These are phyloP conservation scores for Thalassoma bifasciatum DNA, from an alignment of 2,113 vertebrate species.

Conservation along the genomic window DNA sequence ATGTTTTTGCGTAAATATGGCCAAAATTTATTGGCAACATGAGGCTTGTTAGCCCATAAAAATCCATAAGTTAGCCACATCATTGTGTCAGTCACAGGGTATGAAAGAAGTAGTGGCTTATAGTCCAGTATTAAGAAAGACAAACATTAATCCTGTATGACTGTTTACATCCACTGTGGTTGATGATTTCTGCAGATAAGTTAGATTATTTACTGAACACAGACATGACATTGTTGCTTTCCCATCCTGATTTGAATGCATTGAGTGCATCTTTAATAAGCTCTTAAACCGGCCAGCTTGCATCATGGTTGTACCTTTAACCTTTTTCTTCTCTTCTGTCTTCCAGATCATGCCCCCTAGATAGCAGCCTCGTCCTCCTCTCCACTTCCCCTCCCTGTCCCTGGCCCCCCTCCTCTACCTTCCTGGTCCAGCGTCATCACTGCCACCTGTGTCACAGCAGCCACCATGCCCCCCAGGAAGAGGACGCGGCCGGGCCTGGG, in stretches of 20 bases:
- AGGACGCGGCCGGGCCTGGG: slow-evolving; percentile 93
- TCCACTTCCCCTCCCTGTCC: slow-evolving; percentile 67
- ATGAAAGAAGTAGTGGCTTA: too few species aligned
- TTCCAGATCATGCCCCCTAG: slow-evolving; percentile 90
- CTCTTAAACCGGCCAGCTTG: background rate
- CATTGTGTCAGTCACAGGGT: too few species aligned
- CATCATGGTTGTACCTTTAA: background rate
- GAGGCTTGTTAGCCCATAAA: too few species aligned
- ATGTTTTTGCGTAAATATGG: too few species aligned
- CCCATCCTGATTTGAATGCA: too few species aligned
- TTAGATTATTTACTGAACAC: slow-evolving; percentile 11
- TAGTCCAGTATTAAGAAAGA: too few species aligned
- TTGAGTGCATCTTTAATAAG: too few species aligned
- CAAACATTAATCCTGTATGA: too few species aligned
- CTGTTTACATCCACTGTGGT: background rate
- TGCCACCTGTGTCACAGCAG: slow-evolving; percentile 57
- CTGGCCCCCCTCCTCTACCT: slow-evolving; percentile 53
- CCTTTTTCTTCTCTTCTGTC: slow-evolving; percentile 21
- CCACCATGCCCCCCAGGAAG: slow-evolving; percentile 95
- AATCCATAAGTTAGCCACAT: too few species aligned
- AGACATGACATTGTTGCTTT: background rate
- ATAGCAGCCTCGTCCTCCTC: slow-evolving; percentile 81
- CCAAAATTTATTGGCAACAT: too few species aligned
- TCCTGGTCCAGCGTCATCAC: slow-evolving; percentile 55
- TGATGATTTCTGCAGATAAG: background rate